phyloP scores from a whole-genome alignment of 2,888 invertebrate genomes.

The Schizotus pectinicornis region DNA sequence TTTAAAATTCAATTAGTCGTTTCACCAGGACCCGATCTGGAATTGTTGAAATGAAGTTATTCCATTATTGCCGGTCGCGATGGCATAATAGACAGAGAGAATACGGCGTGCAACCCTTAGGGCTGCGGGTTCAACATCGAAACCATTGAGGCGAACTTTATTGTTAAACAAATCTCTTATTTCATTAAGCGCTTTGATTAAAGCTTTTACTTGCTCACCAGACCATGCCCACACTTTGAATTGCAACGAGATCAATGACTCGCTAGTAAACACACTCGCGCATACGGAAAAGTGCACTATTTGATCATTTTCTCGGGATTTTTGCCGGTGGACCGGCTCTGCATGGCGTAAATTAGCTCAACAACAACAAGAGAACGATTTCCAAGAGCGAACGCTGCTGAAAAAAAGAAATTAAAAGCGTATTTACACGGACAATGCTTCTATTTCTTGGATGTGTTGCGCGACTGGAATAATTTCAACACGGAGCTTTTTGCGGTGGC shows the following conservation, averaged over 20 bases:
- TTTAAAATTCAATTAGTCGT: constrained; percentile 8
- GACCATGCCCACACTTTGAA: constrained; percentile 47
- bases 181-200: constrained; percentile 56
- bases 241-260: constrained; percentile 33
- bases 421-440: too few species aligned
- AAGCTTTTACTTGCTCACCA: constrained; percentile 53
- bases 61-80: background rate
- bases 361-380: too few species aligned
- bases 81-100: background rate
- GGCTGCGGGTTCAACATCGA: constrained; percentile 43
- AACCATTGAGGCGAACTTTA: constrained; percentile 50
- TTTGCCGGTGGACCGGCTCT: too few species aligned
- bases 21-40: background rate
- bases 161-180: constrained; percentile 55
- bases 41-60: constrained; percentile 8
- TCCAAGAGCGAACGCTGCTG: too few species aligned
- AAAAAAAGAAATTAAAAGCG: too few species aligned
- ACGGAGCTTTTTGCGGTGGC: too few species aligned
- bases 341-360: too few species aligned
- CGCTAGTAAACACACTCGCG: constrained; percentile 13
- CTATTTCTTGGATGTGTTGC: too few species aligned
- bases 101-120: constrained; percentile 24
- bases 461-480: too few species aligned
- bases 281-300: too few species aligned
- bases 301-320: too few species aligned